Evolutionary conservation across 2,113 vertebrate genomes (phyloP), one percentile per base, ranked within the genome.

Genomic region (Aplodontia rufa): DNA sequence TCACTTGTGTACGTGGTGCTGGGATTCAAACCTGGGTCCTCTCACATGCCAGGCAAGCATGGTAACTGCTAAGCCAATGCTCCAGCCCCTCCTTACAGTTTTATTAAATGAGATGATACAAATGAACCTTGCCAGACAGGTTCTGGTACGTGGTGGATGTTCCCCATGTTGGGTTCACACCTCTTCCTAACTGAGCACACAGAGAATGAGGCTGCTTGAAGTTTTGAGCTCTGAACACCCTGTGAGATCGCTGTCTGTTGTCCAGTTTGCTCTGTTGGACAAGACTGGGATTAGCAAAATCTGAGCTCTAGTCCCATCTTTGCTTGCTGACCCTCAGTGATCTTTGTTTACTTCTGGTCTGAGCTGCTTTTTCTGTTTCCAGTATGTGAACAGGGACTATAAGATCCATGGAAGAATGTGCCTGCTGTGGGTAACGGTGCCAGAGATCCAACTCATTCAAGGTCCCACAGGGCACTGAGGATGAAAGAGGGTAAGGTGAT

Each of bases 291-390:
- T 55, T 32, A 22, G 13, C 49, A 68, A 19, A 87, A 79, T 47
- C 17, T 37, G 30, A 75, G 49, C 45, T 87, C 83, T 42, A 8
- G 1, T 58, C 37, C 62, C 64, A 19, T 35, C n/a, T 74, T 42
- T 87, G 68, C 74, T 42, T 69, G 55, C 47, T 64, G 37, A 53
- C 20, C 14, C 32, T 49, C 32, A 19, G 0, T 80, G 62, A 53
- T 68, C 75, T 84, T 53, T 30, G 45, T 28, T 93, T 53, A n/a
- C 53, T 37, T 90, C 86, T 40, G 30, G 20, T 87, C 55, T 82
- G 91, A 58, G n/a, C 68, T 92, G 62, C 35, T 68, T 12, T 64
- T 91, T 91, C 53, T 86, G 49, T 88, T 83, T 68, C 79, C 81
- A 47, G 30, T 79, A 53, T 60, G 19, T 82, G 66, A 88, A 51